Conservation (phyloP, 2,888 invertebrate genomes). For the Clunio marinus region DNA sequence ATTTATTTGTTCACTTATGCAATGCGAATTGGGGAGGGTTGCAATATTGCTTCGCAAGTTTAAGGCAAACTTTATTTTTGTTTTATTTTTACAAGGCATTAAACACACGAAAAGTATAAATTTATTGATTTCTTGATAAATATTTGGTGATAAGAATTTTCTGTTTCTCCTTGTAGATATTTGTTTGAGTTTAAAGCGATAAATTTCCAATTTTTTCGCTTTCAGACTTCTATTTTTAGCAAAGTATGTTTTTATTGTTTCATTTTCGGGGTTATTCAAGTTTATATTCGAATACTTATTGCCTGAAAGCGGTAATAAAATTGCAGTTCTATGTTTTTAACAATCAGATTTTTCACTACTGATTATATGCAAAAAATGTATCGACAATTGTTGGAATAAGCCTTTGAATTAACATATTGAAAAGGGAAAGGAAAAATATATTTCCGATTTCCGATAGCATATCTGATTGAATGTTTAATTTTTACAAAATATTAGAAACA, state of each 20-base stretch:
- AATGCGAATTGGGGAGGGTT: slow-evolving; percentile 17
- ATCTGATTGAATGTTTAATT: slow-evolving; percentile 7
- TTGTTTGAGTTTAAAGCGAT: background rate
- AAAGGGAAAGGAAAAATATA: background rate
- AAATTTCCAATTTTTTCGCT: slow-evolving; percentile 25
- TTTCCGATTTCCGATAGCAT: background rate
- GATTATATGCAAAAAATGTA: slow-evolving; percentile 19
- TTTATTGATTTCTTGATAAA: slow-evolving; percentile 36
- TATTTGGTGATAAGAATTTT: slow-evolving; percentile 33
- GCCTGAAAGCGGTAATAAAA: background rate
- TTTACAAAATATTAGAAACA: background rate
- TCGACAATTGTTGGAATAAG: slow-evolving; percentile 21
- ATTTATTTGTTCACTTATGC: slow-evolving; percentile 35
- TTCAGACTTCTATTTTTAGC: background rate
- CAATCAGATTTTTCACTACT: background rate
- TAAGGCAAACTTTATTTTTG: slow-evolving; percentile 5
- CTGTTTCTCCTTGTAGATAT: background rate
- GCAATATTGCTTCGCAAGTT: background rate
- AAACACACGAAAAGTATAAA: slow-evolving; percentile 29
- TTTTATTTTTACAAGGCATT: background rate
- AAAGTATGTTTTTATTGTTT: too few species aligned
- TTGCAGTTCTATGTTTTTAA: background rate
- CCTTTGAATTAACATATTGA: slow-evolving; percentile 26
- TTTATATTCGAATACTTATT: background rate
- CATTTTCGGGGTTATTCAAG: slow-evolving; percentile 18